A percentile compares a stretch with the other conserved stretches of the same genome.
phyloP scores from a whole-genome alignment of 2,797 vertebrate species.

The Prunella strophiata region DNA sequence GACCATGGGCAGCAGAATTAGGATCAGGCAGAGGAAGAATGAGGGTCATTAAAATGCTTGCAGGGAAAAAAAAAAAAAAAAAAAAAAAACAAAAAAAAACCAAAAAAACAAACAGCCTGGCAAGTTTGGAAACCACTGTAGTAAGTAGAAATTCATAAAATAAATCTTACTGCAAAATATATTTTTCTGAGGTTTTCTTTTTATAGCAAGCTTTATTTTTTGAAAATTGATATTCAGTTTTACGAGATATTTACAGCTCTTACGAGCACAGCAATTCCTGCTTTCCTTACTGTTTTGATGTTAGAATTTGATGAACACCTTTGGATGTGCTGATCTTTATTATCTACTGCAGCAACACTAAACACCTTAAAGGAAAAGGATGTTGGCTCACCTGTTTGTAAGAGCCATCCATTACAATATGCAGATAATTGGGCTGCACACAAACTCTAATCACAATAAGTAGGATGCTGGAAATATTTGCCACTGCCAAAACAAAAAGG shows the following conservation, averaged over 20 bases:
- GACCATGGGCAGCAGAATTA: not conserved
- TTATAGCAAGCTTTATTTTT: slow-evolving; percentile 42
- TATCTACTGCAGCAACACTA: not conserved
- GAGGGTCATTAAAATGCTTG: slow-evolving; percentile 15
- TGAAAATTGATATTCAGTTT: slow-evolving; percentile 41
- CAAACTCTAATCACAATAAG: not conserved
- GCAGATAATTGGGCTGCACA: not conserved
- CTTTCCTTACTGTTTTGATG: slow-evolving; percentile 8
- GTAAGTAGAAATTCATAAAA: slow-evolving; percentile 32
- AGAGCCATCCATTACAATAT: not conserved
- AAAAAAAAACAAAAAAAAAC: not conserved
- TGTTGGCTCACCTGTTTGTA: not conserved
- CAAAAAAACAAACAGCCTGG: not conserved
- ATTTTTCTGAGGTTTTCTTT: not conserved
- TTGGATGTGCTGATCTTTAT: not conserved
- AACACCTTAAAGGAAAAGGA: not conserved
- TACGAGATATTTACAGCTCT: slow-evolving; percentile 32
- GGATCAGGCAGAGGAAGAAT: slow-evolving; percentile 1
- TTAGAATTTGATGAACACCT: slow-evolving; percentile 11
- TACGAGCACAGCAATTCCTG: not conserved
- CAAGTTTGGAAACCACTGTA: not conserved
- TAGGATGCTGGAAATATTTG: not conserved
- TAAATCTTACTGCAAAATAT: slow-evolving; percentile 19
- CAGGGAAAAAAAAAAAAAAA: not conserved
- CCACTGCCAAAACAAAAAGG: not conserved